Evolutionary conservation across 2,888 invertebrate species (phyloP), one percentile per base, ranked within the genome.

Genomic region (Endotricha flammealis): DNA sequence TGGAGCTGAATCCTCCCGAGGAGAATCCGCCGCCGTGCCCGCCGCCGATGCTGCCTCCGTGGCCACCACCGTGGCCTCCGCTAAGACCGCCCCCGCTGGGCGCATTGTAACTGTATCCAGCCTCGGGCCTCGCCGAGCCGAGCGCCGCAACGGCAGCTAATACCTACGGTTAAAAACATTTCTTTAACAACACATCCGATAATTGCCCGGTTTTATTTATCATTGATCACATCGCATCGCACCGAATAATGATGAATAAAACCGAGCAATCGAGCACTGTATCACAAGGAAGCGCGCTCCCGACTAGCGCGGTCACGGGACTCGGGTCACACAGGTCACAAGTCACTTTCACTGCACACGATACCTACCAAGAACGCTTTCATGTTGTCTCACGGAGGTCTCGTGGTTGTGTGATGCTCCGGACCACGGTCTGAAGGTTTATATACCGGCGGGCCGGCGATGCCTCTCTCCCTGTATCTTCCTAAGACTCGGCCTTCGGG

Each of bases 61-160:
- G 57, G 32, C 66, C 68, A 33, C 65, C 57, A 10, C 57, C 50
- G 38, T 50, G 60, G 32, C 74, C 71, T 24, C 65, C 61, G 28
- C 58, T 53, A 14, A 53, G 50, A 44, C 69, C 68, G 41, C 79
- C 78, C 44, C 83, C 82, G 39, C 81, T 78, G 39, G 86, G 85
- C 34, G 86, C 83, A 70, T 71, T 83, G 76, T 87, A 89, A 70
- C 88, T 89, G 72, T 89, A 89, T 57, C 89, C 89, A 62, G 89
- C 89, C 72, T 90, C 89, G 66, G 90, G 90, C 43, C 88, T 80
- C 38, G 88, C 89, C 66, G 88, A 86, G 64, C 87, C 88, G 67
- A 88, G 76, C 39, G 88, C 87, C 75, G 88, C 79, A 48, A 89
- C 81, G 73, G 86, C 87, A 59, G 86, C 85, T 58, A 86, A 73